phyloP scores from a whole-genome alignment of 2,888 invertebrate species.

The Trissolcus brochymenae region DNA sequence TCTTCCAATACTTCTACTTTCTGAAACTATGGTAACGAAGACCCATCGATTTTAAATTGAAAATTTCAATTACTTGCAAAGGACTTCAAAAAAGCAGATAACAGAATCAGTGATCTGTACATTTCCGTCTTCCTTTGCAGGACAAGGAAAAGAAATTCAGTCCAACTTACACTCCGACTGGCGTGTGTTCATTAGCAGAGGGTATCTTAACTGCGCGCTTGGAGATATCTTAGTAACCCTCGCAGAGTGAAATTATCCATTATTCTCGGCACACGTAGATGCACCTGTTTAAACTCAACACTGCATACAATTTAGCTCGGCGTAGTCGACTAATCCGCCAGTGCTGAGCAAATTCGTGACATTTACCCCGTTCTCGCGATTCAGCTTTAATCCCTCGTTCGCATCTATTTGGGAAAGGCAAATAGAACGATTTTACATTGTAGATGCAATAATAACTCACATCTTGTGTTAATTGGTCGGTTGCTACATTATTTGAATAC shows the following conservation, averaged over 20 bases:
- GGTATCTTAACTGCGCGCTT: slow-evolving; percentile 30
- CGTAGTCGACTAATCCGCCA: slow-evolving; percentile 63
- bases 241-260: slow-evolving; percentile 41
- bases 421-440: neutral
- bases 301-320: slow-evolving; percentile 67
- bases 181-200: slow-evolving; percentile 28
- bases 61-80: slow-evolving; percentile 39
- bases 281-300: slow-evolving; percentile 48
- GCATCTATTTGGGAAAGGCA: slow-evolving; percentile 21
- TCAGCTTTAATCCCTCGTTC: slow-evolving; percentile 58
- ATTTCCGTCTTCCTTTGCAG: neutral
- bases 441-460: no score
- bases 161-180: neutral
- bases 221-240: slow-evolving; percentile 10
- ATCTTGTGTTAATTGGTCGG: no score
- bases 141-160: neutral
- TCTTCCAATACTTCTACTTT: slow-evolving; percentile 23
- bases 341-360: slow-evolving; percentile 61
- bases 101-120: slow-evolving; percentile 20
- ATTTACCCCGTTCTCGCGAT: slow-evolving; percentile 59
- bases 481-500: no score
- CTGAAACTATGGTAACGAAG: slow-evolving; percentile 22
- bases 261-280: slow-evolving; percentile 36
- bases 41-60: slow-evolving; percentile 42
- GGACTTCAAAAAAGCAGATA: slow-evolving; percentile 30